phyloP scores from a whole-genome alignment of 2,797 vertebrate species.

The Poecile montanus region DNA sequence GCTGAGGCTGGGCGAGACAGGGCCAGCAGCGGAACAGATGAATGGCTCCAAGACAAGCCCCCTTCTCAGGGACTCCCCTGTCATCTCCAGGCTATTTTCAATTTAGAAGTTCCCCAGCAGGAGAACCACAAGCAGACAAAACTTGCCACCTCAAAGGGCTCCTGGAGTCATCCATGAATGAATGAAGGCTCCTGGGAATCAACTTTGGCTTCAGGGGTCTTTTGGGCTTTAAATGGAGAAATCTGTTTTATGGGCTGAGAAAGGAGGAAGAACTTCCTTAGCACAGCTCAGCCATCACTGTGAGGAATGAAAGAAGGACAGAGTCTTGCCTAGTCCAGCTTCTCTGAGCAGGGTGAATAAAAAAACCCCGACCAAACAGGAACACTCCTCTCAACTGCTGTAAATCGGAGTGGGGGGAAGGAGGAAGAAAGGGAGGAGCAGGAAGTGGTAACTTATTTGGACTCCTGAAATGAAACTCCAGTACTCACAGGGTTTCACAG shows the following conservation, averaged over 20 bases:
- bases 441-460: slow-evolving; percentile 34
- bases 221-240: neutral
- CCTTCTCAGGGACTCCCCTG: neutral
- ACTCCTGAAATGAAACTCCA: slow-evolving; percentile 1
- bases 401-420: neutral
- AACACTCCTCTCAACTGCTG: neutral
- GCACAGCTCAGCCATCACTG: neutral
- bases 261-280: neutral
- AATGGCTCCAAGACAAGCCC: neutral
- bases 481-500: neutral
- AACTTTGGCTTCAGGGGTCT: neutral
- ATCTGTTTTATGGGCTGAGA: neutral
- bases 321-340: neutral
- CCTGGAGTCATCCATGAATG: neutral
- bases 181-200: neutral
- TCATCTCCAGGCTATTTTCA: neutral
- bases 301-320: neutral
- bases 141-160: neutral
- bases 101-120: neutral
- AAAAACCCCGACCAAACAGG: neutral
- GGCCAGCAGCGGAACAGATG: neutral
- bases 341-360: neutral
- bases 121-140: neutral
- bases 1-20: neutral
- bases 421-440: slow-evolving; percentile 30